Conservation (phyloP, 2,888 invertebrate genomes). For the Diarsia dahlii region DNA sequence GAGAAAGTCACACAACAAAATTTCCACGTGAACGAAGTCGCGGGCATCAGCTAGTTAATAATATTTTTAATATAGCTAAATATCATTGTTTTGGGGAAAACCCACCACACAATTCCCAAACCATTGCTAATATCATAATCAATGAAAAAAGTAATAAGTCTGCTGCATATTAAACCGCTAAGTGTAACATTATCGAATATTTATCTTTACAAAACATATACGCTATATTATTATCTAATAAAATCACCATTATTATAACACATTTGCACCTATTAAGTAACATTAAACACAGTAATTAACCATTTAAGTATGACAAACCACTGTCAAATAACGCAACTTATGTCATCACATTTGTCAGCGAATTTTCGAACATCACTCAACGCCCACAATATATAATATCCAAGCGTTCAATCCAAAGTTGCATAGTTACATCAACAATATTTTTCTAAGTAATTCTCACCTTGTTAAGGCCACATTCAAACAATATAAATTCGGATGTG, state of each 20-base stretch:
- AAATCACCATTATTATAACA: neutral
- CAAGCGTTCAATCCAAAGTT: constrained; percentile 7
- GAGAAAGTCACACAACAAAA: too few species aligned
- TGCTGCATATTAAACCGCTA: neutral
- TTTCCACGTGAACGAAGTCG: too few species aligned
- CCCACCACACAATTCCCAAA: too few species aligned
- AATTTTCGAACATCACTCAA: neutral
- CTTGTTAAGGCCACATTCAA: constrained; percentile 55
- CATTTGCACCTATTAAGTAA: constrained; percentile 1
- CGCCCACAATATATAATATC: neutral
- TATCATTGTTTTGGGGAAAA: neutral
- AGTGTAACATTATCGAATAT: neutral
- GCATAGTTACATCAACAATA: constrained; percentile 37
- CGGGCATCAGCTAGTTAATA: too few species aligned
- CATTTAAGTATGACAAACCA: neutral
- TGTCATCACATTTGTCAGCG: neutral
- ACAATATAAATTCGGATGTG: constrained; percentile 55
- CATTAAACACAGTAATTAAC: constrained; percentile 6
- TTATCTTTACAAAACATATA: neutral
- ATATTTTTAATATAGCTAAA: neutral
- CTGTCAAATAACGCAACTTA: neutral
- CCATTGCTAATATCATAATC: too few species aligned
- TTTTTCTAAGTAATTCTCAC: constrained; percentile 55
- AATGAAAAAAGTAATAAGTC: too few species aligned
- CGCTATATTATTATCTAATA: neutral